phyloP scores from a whole-genome alignment of 1,140 invertebrate genomes.

The Drosophila parvula region DNA sequence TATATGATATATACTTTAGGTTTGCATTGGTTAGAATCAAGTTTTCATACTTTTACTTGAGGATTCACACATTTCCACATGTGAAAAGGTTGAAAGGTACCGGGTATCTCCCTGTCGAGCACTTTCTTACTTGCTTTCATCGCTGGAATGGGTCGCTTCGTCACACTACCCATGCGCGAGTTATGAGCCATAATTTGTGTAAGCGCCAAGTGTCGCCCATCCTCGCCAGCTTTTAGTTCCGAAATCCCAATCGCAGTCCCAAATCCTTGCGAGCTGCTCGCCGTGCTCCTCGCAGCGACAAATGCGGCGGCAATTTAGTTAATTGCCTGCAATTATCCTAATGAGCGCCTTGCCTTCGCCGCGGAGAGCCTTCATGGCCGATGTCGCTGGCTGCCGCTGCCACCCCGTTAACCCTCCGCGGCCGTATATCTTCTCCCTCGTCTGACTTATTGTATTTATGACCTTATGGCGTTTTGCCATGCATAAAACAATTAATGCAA shows the following conservation, averaged over 20 bases:
- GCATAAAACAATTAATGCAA: conserved; percentile 65
- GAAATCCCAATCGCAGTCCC: conserved; percentile 15
- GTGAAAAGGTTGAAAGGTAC: not conserved
- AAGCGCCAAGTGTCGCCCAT: conserved; percentile 59
- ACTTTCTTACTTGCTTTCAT: not conserved
- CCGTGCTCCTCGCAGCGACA: conserved; percentile 62
- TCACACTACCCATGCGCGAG: conserved; percentile 57
- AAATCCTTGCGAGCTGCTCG: conserved; percentile 11
- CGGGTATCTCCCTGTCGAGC: not conserved
- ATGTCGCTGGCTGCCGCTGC: conserved; percentile 31
- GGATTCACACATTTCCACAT: too few relatives aligned
- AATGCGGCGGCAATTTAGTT: conserved; percentile 82
- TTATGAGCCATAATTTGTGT: conserved; percentile 80
- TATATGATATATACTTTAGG: too few relatives aligned
- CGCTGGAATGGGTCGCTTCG: not conserved
- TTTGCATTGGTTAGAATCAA: too few relatives aligned
- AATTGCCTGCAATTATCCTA: conserved; percentile 83
- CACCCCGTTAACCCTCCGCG: conserved; percentile 2
- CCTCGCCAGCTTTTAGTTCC: conserved; percentile 16
- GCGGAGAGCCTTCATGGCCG: conserved; percentile 15
- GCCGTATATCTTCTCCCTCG: conserved; percentile 59
- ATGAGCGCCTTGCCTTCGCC: conserved; percentile 76
- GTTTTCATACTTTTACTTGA: too few relatives aligned
- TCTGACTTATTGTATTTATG: conserved; percentile 78
- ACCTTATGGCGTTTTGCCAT: conserved; percentile 72